phyloP scores from a whole-genome alignment of 2,888 invertebrate species.

The Drosophila siamana region DNA sequence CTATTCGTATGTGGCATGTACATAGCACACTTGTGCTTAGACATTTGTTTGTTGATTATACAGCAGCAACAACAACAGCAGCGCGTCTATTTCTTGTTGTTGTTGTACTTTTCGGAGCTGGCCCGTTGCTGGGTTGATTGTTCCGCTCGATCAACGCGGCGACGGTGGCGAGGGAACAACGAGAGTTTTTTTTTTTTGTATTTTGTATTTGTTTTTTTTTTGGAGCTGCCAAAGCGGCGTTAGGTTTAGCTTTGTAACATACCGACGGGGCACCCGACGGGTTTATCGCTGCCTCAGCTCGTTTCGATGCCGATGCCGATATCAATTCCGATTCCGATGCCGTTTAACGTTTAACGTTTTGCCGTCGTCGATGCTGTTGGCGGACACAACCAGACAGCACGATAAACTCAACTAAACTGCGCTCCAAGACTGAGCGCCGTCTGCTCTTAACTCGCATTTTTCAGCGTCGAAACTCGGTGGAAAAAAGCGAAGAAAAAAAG shows the following conservation, averaged over 20 bases:
- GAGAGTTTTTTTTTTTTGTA: conserved; percentile 20
- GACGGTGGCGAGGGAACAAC: conserved; percentile 44
- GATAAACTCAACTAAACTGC: conserved; percentile 50
- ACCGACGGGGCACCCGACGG: conserved; percentile 74
- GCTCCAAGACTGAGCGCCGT: conserved; percentile 47
- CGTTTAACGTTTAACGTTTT: too few species aligned
- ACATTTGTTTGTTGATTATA: conserved; percentile 53
- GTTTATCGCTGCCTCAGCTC: conserved; percentile 63
- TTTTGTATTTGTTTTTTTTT: conserved; percentile 8
- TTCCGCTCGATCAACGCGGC: conserved; percentile 74
- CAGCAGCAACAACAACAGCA: conserved; percentile 31
- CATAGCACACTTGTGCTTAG: conserved; percentile 49
- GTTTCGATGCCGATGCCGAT: conserved; percentile 49
- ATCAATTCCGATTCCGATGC: conserved; percentile 36
- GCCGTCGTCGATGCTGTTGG: conserved; percentile 12
- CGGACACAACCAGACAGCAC: conserved; percentile 74
- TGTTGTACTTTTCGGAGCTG: conserved; percentile 39
- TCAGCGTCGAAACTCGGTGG: conserved; percentile 12
- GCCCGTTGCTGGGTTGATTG: conserved; percentile 51
- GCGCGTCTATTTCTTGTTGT: conserved; percentile 40
- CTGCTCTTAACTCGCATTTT: conserved; percentile 80
- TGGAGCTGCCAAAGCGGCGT: conserved; percentile 46
- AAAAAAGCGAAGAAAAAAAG: conserved; percentile 19
- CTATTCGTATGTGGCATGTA: conserved; percentile 29
- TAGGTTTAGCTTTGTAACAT: conserved; percentile 61